Base-by-base conservation (phyloP, 2,888 invertebrate genomes). In the Chrysolina oricalcia region DNA sequence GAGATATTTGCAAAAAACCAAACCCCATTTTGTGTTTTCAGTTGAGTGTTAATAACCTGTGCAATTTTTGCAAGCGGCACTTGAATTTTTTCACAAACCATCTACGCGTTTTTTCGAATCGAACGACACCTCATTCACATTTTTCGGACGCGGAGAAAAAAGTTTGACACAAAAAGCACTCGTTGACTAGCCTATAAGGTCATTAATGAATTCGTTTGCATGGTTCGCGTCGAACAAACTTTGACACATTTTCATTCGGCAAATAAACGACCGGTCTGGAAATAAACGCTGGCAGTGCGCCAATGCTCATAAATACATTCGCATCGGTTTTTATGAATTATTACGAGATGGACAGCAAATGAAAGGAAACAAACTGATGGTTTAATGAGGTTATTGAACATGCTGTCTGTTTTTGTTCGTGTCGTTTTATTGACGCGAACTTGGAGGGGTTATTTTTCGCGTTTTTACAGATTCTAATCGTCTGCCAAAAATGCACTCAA, bases 281-380 rank as follows among this genome's bases (percentile, higher is more conserved):
- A 59, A 59, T 59, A n/a, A 35, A 23, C n/a, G 59, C 59, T 59
- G 59, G 59, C 27, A n/a, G 13, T 2, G n/a, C 9, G 59, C 59
- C 59, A 59, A 27, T 15, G n/a, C 59, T 59, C 59, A 59, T 59
- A 27, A 59, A 59, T 59, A 59, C 59, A 17, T 27, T 59, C 59
- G 27, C 35, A 59, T 59, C 59, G 59, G 27, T 35, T 59, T 59
- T 35, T 23, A n/a, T 27, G 35, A 59, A 59, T 53, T 27, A 27
- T 27, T 59, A 59, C n/a, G 59, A 59, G 59, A 10, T 35, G 59
- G 27, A 59, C 35, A 35, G 27, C 15, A 27, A 59, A 56, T 21
- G 56, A 21, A 46, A 21, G 56, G 21, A 56, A 53, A 59, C 23
- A 59, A 59, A 15, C 11, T 35, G 59, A 59, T 19, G 59, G 35